phyloP scores from a whole-genome alignment of 30 jellyfish, hydroid and myxozoan species.

The Chironex yamaguchii region DNA sequence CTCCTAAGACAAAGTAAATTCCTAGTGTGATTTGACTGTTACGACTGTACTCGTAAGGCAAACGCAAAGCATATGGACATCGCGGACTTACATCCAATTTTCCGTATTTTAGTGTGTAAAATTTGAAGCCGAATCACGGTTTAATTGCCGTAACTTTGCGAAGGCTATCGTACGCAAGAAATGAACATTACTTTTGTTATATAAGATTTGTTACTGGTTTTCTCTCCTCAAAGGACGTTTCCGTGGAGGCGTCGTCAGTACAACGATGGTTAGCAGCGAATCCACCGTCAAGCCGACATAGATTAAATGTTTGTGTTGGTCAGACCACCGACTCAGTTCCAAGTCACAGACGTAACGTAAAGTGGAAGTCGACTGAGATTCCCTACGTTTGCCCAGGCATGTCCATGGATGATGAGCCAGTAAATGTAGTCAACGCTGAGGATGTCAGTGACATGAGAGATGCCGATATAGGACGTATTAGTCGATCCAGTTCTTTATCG shows the following conservation, averaged over 20 bases:
- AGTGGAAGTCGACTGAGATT: neutral
- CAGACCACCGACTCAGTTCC: neutral
- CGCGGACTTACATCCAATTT: no score
- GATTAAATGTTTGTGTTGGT: neutral
- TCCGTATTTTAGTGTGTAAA: no score
- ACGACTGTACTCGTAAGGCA: no score
- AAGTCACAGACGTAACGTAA: neutral
- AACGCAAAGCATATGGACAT: no score
- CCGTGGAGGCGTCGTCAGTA: neutral
- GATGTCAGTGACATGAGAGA: neutral
- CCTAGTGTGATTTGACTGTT: no score
- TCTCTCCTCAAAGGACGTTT: no score
- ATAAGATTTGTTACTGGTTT: no score
- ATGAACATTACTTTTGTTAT: neutral
- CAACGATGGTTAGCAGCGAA: neutral
- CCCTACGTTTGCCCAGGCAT: neutral
- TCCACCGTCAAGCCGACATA: neutral
- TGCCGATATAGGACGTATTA: neutral
- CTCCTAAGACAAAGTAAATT: no score
- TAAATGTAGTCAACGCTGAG: neutral
- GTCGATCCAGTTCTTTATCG: neutral
- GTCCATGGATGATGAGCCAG: neutral
- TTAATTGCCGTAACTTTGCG: no score
- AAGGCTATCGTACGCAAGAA: neutral
- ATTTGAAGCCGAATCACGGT: no score